phyloP scores from a whole-genome alignment of 2,888 invertebrate genomes.

The Sarcophaga rosellei region DNA sequence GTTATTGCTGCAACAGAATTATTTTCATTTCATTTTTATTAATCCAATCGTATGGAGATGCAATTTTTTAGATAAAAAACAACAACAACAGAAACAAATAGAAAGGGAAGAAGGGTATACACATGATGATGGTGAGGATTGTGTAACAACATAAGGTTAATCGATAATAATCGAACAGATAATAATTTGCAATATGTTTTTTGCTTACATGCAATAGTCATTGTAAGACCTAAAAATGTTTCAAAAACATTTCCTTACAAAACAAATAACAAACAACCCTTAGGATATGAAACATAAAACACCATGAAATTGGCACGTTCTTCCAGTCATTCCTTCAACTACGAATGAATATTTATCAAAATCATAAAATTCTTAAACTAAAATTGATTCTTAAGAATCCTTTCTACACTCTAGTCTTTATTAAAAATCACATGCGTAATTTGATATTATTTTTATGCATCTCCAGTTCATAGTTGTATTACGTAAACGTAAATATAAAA shows the following conservation, averaged over 20 bases:
- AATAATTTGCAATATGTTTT: constrained; percentile 41
- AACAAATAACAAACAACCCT: constrained; percentile 34
- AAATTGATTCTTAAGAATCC: neutral
- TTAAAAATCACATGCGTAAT: constrained; percentile 51
- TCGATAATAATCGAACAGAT: constrained; percentile 29
- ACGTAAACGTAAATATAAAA: too few species aligned
- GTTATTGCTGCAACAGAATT: neutral
- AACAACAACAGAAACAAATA: constrained; percentile 24
- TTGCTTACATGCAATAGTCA: neutral
- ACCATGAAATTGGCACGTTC: constrained; percentile 56
- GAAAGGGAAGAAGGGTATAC: neutral
- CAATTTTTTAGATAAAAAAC: constrained; percentile 36
- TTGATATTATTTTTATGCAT: constrained; percentile 30
- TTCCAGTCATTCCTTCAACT: neutral
- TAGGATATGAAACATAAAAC: constrained; percentile 45
- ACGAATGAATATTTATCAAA: neutral
- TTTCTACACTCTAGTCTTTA: neutral
- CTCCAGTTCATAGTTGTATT: too few species aligned
- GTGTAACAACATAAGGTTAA: constrained; percentile 42
- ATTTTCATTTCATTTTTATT: constrained; percentile 10
- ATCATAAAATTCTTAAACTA: too few species aligned
- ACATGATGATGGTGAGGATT: constrained; percentile 11
- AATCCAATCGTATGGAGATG: constrained; percentile 40
- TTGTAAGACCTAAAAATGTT: neutral
- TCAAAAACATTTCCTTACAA: neutral